Evolutionary conservation across 2,888 invertebrate genomes (phyloP), one percentile per base, ranked within the genome.

Genomic region (Calliopum simillimum): DNA sequence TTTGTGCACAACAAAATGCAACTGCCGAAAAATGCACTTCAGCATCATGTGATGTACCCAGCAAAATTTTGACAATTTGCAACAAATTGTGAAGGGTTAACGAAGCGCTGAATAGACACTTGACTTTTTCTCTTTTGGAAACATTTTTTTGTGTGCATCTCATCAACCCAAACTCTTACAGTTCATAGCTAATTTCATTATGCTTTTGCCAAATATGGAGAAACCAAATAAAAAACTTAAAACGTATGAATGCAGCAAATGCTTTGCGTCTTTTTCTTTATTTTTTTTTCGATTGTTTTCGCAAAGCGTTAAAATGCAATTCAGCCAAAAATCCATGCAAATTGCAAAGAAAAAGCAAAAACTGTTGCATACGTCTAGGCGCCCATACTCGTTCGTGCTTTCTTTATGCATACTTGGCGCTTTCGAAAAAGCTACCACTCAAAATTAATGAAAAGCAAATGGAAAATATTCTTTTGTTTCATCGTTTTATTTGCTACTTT

Each of bases 371-470:
- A 64, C 62, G 49, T 69, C 63, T 69, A 68, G 70, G 72, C 67
- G 72, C 25, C 58, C 14, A 44, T 58, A 41, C 25, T 56, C n/a
- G 14, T 14, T 41, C 2, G 14, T 16, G 2, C 16, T 19, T 33
- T 59, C 41, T 16, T 43, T 43, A 16, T 43, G 14, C 43, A 58
- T 33, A 46, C 56, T 56, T 41, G 44, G 43, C 49, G 46, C 61
- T 58, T 71, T 64, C 66, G 69, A 66, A 62, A 65, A 62, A 65
- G 59, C 70, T 70, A 65, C 68, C 70, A 70, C 73, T 71, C 70
- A 44, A 71, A 73, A 73, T 73, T 72, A 73, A 74, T 74, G 74
- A 74, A 74, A 74, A 70, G 74, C 65, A 67, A 67, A 67, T 59
- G 67, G 14, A 59, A 59, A 33, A 33, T 33, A 47, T n/a, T 25